Base-by-base conservation (phyloP, 2,113 vertebrate genomes). In the Sciurus niger region DNA sequence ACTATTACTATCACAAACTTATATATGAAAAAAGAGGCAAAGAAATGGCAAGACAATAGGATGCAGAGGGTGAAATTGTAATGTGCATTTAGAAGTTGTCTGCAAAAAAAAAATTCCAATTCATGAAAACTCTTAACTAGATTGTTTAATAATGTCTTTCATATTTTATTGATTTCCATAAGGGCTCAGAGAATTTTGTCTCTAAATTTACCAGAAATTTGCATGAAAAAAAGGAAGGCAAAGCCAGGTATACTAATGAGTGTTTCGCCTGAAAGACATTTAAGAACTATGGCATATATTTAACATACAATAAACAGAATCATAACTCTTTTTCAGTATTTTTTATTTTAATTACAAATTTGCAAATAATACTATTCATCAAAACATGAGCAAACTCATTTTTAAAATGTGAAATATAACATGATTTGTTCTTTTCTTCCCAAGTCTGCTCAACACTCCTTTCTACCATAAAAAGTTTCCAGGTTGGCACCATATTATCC, bases 41-140 rank as follows among this genome's bases (percentile, higher is more conserved):
- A 46, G 1, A 34, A 34, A 79, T 84, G 77, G 25, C 8, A 78
- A 73, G 58, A 76, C 6, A 40, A 5, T 74, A 32, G 3, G 25
- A 55, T 74, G 22, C 72, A 82, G 40, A 90, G 14, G 32, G 0
- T 78, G 7, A 53, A 90, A 28, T 14, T 72, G 1, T 82, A 55
- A 68, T 91, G 30, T 22, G 0, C 74, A 70, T 58, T 84, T 84
- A 72, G n/a, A 67, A 90, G 20, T 51, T 92, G 34, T 58, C 12
- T 63, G 80, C 80, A 92, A 89, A 32, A 28, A 67, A 2, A 34
- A 0, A 70, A n/a, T 79, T 13, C 58, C 24, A 82, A 40, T 58
- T 94, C 32, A n/a, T 83, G 51, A 93, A 79, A 92, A 77, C 58
- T 30, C 28, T 92, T 77, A 90, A 30, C n/a, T 70, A 78, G 8